phyloP scores from a whole-genome alignment of 2,888 invertebrate genomes.

The Aspidapion aeneum region DNA sequence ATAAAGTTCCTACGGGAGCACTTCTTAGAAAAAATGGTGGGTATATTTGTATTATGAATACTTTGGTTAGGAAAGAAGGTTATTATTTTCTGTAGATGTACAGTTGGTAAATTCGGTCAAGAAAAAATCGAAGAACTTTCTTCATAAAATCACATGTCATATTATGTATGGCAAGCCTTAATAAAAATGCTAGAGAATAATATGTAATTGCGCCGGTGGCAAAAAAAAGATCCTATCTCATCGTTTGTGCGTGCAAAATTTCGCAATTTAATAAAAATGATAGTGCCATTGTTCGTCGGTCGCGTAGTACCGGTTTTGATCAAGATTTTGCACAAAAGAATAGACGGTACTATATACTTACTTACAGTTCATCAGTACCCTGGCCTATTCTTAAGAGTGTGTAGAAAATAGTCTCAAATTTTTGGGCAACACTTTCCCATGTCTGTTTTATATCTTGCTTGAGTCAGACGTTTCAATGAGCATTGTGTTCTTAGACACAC shows the following conservation, averaged over 20 bases:
- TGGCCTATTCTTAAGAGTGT: background rate
- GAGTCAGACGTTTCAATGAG: background rate
- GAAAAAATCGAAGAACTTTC: too few relatives aligned
- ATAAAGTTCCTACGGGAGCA: too few relatives aligned
- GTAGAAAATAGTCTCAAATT: background rate
- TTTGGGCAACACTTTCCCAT: background rate
- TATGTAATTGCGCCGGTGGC: slow-evolving; percentile 8
- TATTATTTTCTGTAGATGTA: too few relatives aligned
- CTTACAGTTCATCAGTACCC: too few relatives aligned
- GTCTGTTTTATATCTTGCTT: background rate
- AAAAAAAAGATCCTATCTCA: slow-evolving; percentile 10
- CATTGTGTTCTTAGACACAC: too few relatives aligned
- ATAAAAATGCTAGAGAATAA: too few relatives aligned
- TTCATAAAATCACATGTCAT: too few relatives aligned
- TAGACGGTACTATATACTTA: background rate
- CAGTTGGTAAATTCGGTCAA: too few relatives aligned
- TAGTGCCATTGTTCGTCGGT: slow-evolving; percentile 6
- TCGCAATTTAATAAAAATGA: background rate
- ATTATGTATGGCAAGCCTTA: too few relatives aligned
- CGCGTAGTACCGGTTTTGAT: background rate
- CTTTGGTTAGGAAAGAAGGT: too few relatives aligned
- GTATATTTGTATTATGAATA: too few relatives aligned
- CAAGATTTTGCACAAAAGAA: background rate
- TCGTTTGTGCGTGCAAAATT: slow-evolving; percentile 12
- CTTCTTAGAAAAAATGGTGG: too few relatives aligned